These are phyloP conservation scores for Cephus pygmeus DNA, from an alignment of 2,888 invertebrate species.

Conservation along the genomic window DNA sequence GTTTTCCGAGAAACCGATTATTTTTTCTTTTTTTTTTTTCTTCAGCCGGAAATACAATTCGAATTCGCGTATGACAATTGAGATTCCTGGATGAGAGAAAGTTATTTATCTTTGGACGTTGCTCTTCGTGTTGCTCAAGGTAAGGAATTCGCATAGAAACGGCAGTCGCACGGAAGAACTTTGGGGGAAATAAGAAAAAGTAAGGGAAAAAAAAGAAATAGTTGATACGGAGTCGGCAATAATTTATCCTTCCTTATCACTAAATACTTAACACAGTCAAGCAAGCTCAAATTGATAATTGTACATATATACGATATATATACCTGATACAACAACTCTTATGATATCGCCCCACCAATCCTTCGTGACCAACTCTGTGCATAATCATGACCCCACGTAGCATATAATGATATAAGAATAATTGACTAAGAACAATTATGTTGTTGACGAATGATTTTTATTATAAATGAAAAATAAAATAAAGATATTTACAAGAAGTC, in stretches of 20 bases:
- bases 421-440: constrained; percentile 66
- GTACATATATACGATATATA: constrained; percentile 64
- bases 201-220: constrained; percentile 30
- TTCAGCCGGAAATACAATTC: background rate
- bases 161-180: constrained; percentile 2
- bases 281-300: constrained; percentile 65
- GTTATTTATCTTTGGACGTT: background rate
- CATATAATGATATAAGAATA: constrained; percentile 43
- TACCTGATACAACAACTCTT: constrained; percentile 58
- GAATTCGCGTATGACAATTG: background rate
- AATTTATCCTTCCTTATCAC: constrained; percentile 57
- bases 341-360: constrained; percentile 33
- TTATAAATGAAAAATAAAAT: constrained; percentile 66
- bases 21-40: background rate
- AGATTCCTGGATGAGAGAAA: background rate
- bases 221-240: constrained; percentile 33
- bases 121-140: background rate
- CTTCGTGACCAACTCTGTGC: constrained; percentile 64
- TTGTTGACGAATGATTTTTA: constrained; percentile 67
- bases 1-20: constrained; percentile 29
- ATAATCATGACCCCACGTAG: constrained; percentile 61
- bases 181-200: constrained; percentile 13
- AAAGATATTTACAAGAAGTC: constrained; percentile 67
- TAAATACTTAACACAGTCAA: constrained; percentile 57
- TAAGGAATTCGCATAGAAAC: background rate